Evolutionary conservation across 2,797 vertebrate genomes (phyloP), one percentile per base, ranked within the genome.

Genomic region (Nyctibius grandis): DNA sequence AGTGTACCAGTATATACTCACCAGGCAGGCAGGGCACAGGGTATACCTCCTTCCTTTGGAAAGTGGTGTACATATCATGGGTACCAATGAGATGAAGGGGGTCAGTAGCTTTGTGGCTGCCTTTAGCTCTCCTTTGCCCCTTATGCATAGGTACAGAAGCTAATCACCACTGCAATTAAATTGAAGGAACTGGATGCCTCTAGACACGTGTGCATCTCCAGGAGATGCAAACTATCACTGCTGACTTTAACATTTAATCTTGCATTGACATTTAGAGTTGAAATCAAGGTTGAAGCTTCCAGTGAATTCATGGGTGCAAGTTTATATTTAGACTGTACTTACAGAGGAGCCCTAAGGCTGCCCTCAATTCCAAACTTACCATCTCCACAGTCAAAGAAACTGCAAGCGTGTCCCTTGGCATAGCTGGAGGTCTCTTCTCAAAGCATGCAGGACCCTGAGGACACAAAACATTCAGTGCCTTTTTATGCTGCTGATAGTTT

Each of bases 311-410:
- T 28, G 68, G 80, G 60, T 93, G 81, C 60, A 72, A 67, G 70
- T 91, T 94, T 96, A 92, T 93, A 88, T 96, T 94, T 96, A 93
- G 92, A 53, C 22, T 77, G 21, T 23, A 40, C 15, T 80, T 77
- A 45, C 38, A 85, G 63, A 93, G 48, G 48, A 97, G 84, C 95
- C 95, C 64, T 83, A 74, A 95, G 91, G 93, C 89, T 94, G 80
- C 61, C 83, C 67, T 96, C 89, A 48, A 83, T 86, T 87, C 77
- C 74, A 70, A 65, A 79, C 48, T 47, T 12, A 0, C 59, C 26
- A 84, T 48, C 67, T 94, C 53, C 26, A 63, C 36, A 60, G 77
- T 51, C 70, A 92, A 48, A 91, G 69, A 42, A 85, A 4, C 51
- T 63, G 56, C 40, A 56, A 40, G 44, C 3, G 4, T 80, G 60